Conservation (phyloP, 2,888 invertebrate species). For the Pachliopta kotzebuea region DNA sequence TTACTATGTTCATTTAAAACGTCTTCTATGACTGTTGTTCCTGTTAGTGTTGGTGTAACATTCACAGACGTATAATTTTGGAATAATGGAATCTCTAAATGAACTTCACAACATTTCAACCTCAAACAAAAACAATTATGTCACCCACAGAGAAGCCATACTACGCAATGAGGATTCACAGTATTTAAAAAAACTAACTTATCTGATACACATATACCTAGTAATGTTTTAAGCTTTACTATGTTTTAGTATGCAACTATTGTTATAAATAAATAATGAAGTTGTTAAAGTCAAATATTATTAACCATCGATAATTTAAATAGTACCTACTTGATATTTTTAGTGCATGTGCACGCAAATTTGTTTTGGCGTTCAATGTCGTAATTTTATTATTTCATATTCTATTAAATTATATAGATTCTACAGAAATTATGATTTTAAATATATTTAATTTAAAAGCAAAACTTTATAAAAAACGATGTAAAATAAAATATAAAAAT, state of each 20-base stretch:
- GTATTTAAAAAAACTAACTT: no score
- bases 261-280: background rate
- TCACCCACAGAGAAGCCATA: no score
- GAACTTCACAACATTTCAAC: no score
- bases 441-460: background rate
- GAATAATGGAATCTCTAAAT: no score
- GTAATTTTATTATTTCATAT: background rate
- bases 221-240: background rate
- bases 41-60: no score
- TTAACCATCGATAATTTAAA: background rate
- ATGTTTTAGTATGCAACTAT: background rate
- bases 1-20: no score
- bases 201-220: no score
- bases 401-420: background rate
- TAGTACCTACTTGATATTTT: background rate
- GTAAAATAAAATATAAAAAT: background rate
- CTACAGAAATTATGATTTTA: background rate
- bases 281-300: background rate
- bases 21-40: no score
- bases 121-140: no score
- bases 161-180: no score
- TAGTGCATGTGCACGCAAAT: background rate
- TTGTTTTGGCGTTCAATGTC: background rate
- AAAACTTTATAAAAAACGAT: background rate
- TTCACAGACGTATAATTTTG: no score